Conservation (phyloP, 2,113 vertebrate species). For the Brachypodius melanocephalos region DNA sequence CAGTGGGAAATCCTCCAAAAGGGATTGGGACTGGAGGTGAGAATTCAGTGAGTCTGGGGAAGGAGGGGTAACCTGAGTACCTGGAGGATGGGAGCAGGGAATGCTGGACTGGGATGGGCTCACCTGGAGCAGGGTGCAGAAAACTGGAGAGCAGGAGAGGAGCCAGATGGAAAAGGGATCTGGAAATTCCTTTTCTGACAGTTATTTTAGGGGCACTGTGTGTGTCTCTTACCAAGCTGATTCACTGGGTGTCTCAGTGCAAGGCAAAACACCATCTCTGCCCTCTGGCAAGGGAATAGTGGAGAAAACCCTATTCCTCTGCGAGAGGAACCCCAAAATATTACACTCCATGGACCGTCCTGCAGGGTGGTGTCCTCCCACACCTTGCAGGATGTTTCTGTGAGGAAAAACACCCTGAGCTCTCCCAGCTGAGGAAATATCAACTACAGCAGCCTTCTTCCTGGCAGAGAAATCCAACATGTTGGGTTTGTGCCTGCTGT, state of each 20-base stretch:
- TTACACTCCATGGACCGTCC: rapidly evolving
- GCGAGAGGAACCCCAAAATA: too few species aligned
- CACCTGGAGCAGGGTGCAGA: not conserved
- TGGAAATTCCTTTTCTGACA: not conserved
- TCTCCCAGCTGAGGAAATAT: not conserved
- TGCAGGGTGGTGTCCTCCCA: not conserved
- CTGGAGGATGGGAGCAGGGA: not conserved
- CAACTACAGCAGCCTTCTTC: rapidly evolving
- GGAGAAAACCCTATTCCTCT: not conserved
- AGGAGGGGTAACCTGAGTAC: not conserved
- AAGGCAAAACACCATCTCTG: not conserved
- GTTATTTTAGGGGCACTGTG: not conserved
- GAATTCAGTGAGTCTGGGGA: not conserved
- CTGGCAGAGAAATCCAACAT: not conserved
- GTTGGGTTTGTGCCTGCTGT: not conserved
- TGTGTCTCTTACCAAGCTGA: rapidly evolving
- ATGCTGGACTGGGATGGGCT: not conserved
- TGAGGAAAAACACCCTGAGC: not conserved
- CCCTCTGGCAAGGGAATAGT: not conserved
- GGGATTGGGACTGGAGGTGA: not conserved
- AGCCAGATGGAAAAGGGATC: rapidly evolving
- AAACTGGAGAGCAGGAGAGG: not conserved
- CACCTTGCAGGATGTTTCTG: rapidly evolving
- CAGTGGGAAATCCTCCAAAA: not conserved
- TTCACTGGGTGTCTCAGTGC: not conserved